Conservation (phyloP, 64 coral and sea anemone species). For the Orbicella faveolata region DNA sequence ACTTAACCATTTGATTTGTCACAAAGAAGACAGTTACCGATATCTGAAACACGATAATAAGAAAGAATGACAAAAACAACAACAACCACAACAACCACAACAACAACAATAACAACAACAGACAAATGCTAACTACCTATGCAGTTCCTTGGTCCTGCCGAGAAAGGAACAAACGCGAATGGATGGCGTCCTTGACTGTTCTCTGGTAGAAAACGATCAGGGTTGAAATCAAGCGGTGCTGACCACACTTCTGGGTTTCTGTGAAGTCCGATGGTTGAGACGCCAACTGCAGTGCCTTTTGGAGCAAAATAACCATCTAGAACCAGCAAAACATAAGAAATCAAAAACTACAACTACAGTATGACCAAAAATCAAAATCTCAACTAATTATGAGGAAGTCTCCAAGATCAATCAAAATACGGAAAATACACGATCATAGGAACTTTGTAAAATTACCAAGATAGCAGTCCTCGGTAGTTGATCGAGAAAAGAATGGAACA, state of each 20-base stretch:
- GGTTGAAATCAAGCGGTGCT: constrained; percentile 33
- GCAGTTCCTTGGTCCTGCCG: constrained; percentile 61
- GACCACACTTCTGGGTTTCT: constrained; percentile 53
- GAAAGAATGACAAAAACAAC: no score
- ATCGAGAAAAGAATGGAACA: constrained; percentile 43
- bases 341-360: no score
- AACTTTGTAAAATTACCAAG: not conserved
- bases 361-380: no score
- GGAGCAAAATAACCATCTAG: constrained; percentile 18
- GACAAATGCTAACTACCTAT: constrained; percentile 27
- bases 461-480: constrained; percentile 5
- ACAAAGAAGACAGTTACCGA: no score
- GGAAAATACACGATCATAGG: not conserved
- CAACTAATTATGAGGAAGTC: not conserved
- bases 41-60: no score
- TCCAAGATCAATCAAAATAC: not conserved
- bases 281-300: constrained; percentile 42
- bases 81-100: no score
- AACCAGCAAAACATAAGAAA: not conserved
- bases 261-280: constrained; percentile 26
- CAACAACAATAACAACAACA: no score
- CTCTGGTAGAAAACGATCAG: constrained; percentile 52
- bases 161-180: constrained; percentile 57
- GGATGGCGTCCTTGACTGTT: constrained; percentile 59
- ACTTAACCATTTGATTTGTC: no score